phyloP scores from a whole-genome alignment of 1,140 invertebrate genomes.

The Drosophila cardini region DNA sequence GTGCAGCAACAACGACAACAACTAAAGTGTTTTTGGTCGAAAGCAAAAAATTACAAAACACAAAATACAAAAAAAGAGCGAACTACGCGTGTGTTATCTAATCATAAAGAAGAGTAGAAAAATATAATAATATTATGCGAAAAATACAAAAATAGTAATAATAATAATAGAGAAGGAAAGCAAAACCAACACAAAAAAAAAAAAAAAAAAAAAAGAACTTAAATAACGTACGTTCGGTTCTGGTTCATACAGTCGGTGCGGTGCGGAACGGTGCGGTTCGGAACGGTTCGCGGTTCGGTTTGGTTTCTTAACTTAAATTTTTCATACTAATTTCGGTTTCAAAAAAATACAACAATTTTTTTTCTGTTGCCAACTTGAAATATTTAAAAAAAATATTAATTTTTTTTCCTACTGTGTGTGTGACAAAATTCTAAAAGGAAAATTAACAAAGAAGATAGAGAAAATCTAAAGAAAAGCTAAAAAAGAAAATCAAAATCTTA shows the following conservation, averaged over 20 bases:
- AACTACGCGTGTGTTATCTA: constrained; percentile 78
- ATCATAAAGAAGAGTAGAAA: constrained; percentile 50
- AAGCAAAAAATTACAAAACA: constrained; percentile 21
- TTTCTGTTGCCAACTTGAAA: constrained; percentile 9
- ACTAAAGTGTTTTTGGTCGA: not conserved
- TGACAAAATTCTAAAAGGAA: constrained; percentile 3
- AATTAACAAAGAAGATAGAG: not conserved
- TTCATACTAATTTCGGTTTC: not conserved
- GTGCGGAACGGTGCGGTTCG: constrained; percentile 3
- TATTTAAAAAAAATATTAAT: constrained; percentile 4
- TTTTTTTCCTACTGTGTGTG: constrained; percentile 6
- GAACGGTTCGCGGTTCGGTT: constrained; percentile 2
- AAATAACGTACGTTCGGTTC: constrained; percentile 1
- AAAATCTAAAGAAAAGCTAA: not conserved
- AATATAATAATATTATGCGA: constrained; percentile 13
- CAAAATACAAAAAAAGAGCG: constrained; percentile 25
- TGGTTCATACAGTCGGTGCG: not conserved
- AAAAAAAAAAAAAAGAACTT: not conserved
- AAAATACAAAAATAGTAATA: constrained; percentile 2
- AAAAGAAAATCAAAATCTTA: constrained; percentile 4
- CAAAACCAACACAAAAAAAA: too few relatives aligned
- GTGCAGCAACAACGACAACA: constrained; percentile 5
- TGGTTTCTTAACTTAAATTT: not conserved
- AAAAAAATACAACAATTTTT: not conserved
- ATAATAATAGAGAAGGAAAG: constrained; percentile 27